A percentile compares a stretch with the other conserved stretches of the same genome.
Conservation (phyloP, 2,888 invertebrate species). For the Aleiodes testaceus region DNA sequence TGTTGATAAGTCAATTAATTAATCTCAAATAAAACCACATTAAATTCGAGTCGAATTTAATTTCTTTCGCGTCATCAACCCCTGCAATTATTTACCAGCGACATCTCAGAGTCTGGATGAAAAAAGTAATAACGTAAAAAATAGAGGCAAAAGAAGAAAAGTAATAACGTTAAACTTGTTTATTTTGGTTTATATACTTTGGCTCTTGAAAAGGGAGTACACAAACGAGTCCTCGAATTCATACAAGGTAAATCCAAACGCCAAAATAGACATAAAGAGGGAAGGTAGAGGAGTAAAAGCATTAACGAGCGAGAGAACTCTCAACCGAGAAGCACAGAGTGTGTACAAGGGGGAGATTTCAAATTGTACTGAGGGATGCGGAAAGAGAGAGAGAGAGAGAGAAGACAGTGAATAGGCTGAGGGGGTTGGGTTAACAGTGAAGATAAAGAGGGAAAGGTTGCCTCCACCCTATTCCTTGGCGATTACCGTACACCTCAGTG, state of each 20-base stretch:
- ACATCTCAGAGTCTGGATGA: no score
- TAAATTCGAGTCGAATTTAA: no score
- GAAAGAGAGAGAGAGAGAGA: conserved; percentile 39
- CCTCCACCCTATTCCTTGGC: conserved; percentile 57
- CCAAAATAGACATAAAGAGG: conserved; percentile 11
- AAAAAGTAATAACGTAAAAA: not conserved
- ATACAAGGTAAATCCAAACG: conserved; percentile 15
- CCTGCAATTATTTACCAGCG: no score
- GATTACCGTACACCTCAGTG: conserved; percentile 63
- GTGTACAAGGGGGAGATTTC: conserved; percentile 34
- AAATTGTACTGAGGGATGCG: conserved; percentile 44
- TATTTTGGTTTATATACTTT: not conserved
- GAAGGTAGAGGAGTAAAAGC: conserved; percentile 48
- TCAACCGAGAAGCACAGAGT: conserved; percentile 50
- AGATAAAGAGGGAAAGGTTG: conserved; percentile 41
- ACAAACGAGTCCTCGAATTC: conserved; percentile 1
- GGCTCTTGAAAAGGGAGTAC: conserved; percentile 2
- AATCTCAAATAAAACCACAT: not conserved
- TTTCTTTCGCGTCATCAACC: no score
- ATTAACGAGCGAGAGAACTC: conserved; percentile 60
- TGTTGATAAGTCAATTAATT: conserved; percentile 50
- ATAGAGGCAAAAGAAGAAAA: not conserved
- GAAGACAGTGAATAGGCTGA: not conserved
- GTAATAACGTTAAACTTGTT: not conserved
- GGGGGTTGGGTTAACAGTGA: conserved; percentile 30